Evolutionary conservation across 2,797 vertebrate genomes (phyloP), one percentile per base, ranked within the genome.

Genomic region (Choloepus didactylus): DNA sequence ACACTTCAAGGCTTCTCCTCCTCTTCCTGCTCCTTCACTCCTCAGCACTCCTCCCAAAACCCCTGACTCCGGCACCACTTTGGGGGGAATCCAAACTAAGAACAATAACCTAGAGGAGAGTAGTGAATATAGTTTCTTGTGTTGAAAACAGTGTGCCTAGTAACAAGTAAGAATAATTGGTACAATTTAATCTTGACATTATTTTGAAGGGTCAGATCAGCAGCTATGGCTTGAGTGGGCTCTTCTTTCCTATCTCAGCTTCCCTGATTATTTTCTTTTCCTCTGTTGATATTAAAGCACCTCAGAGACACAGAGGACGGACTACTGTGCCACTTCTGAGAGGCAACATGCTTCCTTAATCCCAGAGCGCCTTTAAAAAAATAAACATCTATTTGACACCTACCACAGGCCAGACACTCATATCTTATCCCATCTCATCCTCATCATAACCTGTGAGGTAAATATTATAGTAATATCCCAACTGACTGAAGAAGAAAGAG

Each of bases 91-190:
- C 46, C 8, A 41, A 9, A 35, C 31, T 27, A 12, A 51, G 84
- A 27, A 19, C 23, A 15, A 23, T 4, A 12, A 41, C 70, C 44
- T 12, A 25, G 29, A 35, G 25, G 9, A 60, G 31, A n/a, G n/a
- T 0, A 7, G 27, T 2, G 9, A 5, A 25, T 0, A 2, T 60
- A 54, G 23, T 16, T 16, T 54, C 10, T 9, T 54, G 23, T 0
- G 1, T 11, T 56, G 56, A 49, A 60, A 29, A 38, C 10, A 41
- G 19, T 3, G 14, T 0, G 1, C n/a, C 11, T 1, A 19, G n/a
- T 6, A 29, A 1, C 6, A 12, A 62, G 38, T 29, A 18, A 56
- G 72, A 79, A n/a, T 59, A 27, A 7, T 0, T 23, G 16, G 72
- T 38, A 19, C 35, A 2, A 16, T 14, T 6, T 10, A 4, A 49